Base-by-base conservation (phyloP, 2,888 invertebrate genomes). In the Melipona beecheii region DNA sequence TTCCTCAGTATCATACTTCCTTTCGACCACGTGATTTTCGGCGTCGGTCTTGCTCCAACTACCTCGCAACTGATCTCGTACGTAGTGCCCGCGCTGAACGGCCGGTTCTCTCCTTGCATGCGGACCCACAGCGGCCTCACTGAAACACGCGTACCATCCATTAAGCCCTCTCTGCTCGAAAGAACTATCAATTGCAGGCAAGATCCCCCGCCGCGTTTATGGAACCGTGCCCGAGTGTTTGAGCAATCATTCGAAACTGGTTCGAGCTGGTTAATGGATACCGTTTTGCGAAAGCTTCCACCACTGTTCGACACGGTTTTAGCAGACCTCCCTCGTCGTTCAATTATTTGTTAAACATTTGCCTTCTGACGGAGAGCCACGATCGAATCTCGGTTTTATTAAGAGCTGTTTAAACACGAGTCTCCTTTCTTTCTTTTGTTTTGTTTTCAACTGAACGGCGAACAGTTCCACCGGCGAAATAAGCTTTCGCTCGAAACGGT, bases 21-120 rank as follows among this genome's bases (percentile, higher is more conserved):
- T 94, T 97, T 97, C 96, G 97, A 97, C 97, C 97, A 97, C 72
- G 96, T 96, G 92, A 97, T 96, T 88, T 96, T 95, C n/a, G 97
- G 97, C n/a, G 96, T 95, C 54, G 97, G 97, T 90, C 97, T 95
- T 68, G 97, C 96, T 54, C 97, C 97, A 82, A 96, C 96, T 65
- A 97, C 96, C 93, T 97, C 96, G 93, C 97, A 97, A 90, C 95
- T 96, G 87, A 97, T 95, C 93, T 97, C 96, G 95, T 97, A 97
- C 87, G 96, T 95, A 92, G 95, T 96, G 84, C 96, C 96, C 49
- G 97, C 97, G 76, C 97, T 97, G 90, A 97, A 95, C 77, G 97
- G 96, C 90, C 96, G 96, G 94, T 97, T 97, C 91, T 97, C 96
- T 49, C 96, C 96, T 90, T 96, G 95, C 87, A 97, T 95, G 91